These are phyloP conservation scores for Eurystomus glaucurus DNA, from an alignment of 2,797 vertebrate species.

Conservation along the genomic window DNA sequence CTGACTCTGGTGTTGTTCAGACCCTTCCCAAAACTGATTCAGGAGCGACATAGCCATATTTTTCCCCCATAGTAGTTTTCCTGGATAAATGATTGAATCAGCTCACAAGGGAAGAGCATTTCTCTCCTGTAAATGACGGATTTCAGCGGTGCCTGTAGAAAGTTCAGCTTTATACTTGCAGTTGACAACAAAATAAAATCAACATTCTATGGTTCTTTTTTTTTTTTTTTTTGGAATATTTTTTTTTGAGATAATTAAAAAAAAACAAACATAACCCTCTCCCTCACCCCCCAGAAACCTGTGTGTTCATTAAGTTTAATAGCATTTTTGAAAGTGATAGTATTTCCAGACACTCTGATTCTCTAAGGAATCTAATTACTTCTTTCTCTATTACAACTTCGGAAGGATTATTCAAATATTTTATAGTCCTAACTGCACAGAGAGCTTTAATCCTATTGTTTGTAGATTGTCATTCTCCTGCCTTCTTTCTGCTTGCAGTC, in stretches of 20 bases:
- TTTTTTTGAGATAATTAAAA: not conserved
- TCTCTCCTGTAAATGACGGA: not conserved
- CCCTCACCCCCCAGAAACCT: not conserved
- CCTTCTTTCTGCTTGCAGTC: slow-evolving; percentile 14
- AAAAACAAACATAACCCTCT: not conserved
- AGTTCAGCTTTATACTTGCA: not conserved
- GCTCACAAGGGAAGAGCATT: not conserved
- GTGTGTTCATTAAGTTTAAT: not conserved
- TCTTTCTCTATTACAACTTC: slow-evolving; percentile 41
- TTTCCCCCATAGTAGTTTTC: not conserved
- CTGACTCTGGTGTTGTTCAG: not conserved
- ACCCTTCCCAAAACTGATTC: not conserved
- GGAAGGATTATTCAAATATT: slow-evolving; percentile 64
- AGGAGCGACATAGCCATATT: not conserved
- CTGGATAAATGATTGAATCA: not conserved
- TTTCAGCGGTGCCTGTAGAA: not conserved
- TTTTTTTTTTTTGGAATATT: not conserved
- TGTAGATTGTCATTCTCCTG: slow-evolving; percentile 69
- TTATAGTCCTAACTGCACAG: slow-evolving; percentile 35
- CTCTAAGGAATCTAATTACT: slow-evolving; percentile 35
- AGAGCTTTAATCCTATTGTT: slow-evolving; percentile 65
- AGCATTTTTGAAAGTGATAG: not conserved
- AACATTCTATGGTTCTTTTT: accelerated
- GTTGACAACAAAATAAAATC: not conserved
- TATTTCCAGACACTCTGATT: slow-evolving; percentile 8